Conservation (phyloP, 2,888 invertebrate genomes). For the Drosophila niveifrons region DNA sequence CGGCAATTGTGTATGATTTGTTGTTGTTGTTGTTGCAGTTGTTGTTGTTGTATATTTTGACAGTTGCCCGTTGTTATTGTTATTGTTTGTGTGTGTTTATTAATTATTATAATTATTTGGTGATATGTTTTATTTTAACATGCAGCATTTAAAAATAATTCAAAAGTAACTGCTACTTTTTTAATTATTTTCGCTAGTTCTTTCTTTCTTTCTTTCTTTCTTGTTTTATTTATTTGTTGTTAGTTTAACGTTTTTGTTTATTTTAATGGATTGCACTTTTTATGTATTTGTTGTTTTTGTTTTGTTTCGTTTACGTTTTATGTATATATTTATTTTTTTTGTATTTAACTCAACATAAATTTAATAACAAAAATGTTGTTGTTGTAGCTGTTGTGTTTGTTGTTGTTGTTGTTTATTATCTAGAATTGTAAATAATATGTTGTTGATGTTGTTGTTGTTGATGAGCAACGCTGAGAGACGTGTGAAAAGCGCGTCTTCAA, state of each 20-base stretch:
- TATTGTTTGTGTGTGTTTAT: conserved; percentile 46
- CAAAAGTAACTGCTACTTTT: conserved; percentile 79
- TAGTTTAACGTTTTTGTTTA: conserved; percentile 43
- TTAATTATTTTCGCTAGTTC: conserved; percentile 74
- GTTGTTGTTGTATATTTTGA: conserved; percentile 57
- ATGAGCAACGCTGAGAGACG: conserved; percentile 41
- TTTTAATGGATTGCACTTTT: conserved; percentile 74
- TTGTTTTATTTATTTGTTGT: conserved; percentile 47
- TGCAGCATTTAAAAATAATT: conserved; percentile 74
- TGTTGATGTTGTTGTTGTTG: background rate
- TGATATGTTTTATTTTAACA: conserved; percentile 74
- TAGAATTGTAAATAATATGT: conserved; percentile 51
- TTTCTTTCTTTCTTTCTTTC: conserved; percentile 37
- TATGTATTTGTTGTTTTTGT: conserved; percentile 41
- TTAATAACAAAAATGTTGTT: conserved; percentile 76
- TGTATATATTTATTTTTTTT: conserved; percentile 33
- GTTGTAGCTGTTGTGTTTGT: conserved; percentile 51
- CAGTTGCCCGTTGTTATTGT: conserved; percentile 57
- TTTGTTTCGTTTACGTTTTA: conserved; percentile 25
- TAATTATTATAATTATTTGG: conserved; percentile 63
- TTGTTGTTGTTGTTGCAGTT: conserved; percentile 14
- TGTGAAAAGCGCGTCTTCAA: conserved; percentile 46
- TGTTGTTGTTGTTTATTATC: conserved; percentile 65
- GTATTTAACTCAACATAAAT: conserved; percentile 81
- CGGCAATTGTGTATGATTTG: conserved; percentile 58